Evolutionary conservation across 2,113 vertebrate species (phyloP).

Genomic region (Eulemur rufifrons): DNA sequence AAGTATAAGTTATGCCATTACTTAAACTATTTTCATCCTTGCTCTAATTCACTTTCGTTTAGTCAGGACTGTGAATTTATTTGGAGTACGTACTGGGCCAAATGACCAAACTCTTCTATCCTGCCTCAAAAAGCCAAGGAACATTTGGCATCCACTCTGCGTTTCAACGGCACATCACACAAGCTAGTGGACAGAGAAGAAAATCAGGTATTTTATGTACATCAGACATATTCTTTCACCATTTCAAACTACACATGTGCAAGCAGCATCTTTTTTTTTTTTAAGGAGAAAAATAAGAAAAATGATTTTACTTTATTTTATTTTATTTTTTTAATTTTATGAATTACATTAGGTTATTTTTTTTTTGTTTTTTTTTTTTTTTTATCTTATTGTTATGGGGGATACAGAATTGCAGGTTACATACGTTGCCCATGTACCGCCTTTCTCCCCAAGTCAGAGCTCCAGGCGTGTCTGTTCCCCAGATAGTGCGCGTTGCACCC

Average conservation of each 20-base stretch:
- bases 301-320: no score
- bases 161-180: conserved; percentile 3
- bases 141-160: neutral
- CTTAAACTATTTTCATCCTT: conserved; percentile 39
- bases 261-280: neutral
- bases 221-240: neutral
- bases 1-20: conserved; percentile 28
- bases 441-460: no score
- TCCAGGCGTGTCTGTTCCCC: no score
- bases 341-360: no score
- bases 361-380: no score
- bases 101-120: conserved; percentile 12
- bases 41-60: conserved; percentile 51
- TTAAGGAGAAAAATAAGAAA: no score
- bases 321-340: no score
- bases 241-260: neutral
- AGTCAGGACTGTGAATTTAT: neutral
- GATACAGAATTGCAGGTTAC: no score
- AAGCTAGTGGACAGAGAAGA: conserved; percentile 6
- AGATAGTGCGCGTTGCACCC: no score
- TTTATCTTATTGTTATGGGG: no score
- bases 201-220: neutral
- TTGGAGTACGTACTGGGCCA: rapidly evolving
- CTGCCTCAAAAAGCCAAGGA: conserved; percentile 32
- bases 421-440: no score